A percentile compares a stretch with the other conserved stretches of the same genome.
phyloP scores from a whole-genome alignment of 2,797 vertebrate species.

The Tapera naevia region DNA sequence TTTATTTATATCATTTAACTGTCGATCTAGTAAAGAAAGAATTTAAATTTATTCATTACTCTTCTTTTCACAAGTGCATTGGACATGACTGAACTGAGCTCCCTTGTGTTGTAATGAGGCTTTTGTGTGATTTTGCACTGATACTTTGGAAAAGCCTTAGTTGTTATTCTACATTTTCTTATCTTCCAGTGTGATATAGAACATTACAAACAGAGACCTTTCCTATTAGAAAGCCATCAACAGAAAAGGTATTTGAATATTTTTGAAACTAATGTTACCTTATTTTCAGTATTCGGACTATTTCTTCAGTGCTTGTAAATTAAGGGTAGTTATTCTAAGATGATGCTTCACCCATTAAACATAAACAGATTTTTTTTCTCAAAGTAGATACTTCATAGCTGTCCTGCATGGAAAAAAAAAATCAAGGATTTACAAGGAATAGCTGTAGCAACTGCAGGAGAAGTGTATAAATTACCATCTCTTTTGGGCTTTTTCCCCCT shows the following conservation, averaged over 20 bases:
- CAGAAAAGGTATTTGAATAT: not conserved
- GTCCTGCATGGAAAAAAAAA: constrained; percentile 34
- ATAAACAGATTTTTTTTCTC: not conserved
- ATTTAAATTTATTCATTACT: not conserved
- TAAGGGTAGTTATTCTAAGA: not conserved
- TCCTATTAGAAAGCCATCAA: not conserved
- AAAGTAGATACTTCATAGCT: constrained; percentile 47
- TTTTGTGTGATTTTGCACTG: not conserved
- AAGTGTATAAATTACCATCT: constrained; percentile 79
- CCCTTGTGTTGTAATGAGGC: not conserved
- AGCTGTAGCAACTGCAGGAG: constrained; percentile 74
- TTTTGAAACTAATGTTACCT: not conserved
- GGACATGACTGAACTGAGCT: not conserved
- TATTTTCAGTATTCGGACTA: not conserved
- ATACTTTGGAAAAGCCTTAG: not conserved
- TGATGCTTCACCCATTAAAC: not conserved
- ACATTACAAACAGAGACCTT: not conserved
- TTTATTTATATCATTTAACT: not conserved
- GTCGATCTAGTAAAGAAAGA: not conserved
- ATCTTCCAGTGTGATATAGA: not conserved
- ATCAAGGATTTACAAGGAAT: constrained; percentile 65
- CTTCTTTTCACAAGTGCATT: not conserved
- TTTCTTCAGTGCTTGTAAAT: not conserved
- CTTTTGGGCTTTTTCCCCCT: constrained; percentile 46
- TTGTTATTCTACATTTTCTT: not conserved